A percentile compares a stretch with the other conserved stretches of the same genome.
Conservation (phyloP, 37 sponge, comb jelly and placozoan species). For the Aplysina aerophoba region DNA sequence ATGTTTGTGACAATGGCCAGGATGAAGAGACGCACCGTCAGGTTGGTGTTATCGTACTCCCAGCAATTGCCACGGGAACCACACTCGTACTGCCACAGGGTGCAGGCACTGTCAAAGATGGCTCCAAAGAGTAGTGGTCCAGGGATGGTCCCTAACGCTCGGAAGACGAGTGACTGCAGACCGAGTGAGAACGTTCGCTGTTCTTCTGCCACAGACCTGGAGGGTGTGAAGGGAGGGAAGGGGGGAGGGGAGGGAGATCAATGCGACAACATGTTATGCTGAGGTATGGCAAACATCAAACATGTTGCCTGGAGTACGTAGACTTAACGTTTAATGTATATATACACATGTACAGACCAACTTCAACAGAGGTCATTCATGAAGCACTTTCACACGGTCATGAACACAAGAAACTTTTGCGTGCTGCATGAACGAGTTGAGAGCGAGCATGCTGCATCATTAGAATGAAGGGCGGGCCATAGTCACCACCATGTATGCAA, state of each 20-base stretch:
- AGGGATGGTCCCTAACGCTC: slow-evolving; percentile 72
- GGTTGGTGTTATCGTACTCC: slow-evolving; percentile 57
- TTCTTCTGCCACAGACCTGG: slow-evolving; percentile 79
- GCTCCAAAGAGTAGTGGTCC: slow-evolving; percentile 79
- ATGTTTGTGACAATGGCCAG: slow-evolving; percentile 3
- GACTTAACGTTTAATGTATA: too few relatives aligned
- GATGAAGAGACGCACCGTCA: slow-evolving; percentile 34
- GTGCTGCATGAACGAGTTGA: background rate
- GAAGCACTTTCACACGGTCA: background rate
- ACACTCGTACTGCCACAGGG: slow-evolving; percentile 60
- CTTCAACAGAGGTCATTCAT: too few relatives aligned
- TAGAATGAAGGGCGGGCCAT: too few relatives aligned
- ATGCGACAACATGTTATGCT: too few relatives aligned
- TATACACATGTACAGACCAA: too few relatives aligned
- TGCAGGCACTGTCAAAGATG: slow-evolving; percentile 70
- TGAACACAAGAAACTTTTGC: background rate
- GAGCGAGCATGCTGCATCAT: background rate
- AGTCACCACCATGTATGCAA: too few relatives aligned
- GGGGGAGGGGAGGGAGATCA: too few relatives aligned
- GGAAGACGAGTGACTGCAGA: slow-evolving; percentile 59
- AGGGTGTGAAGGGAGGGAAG: background rate
- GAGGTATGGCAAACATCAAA: too few relatives aligned
- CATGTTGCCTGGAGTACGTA: too few relatives aligned
- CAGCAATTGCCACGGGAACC: slow-evolving; percentile 74
- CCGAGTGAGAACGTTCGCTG: slow-evolving; percentile 75